Evolutionary conservation across 1,140 invertebrate genomes (phyloP).

Genomic region (Centruroides sculpturatus): DNA sequence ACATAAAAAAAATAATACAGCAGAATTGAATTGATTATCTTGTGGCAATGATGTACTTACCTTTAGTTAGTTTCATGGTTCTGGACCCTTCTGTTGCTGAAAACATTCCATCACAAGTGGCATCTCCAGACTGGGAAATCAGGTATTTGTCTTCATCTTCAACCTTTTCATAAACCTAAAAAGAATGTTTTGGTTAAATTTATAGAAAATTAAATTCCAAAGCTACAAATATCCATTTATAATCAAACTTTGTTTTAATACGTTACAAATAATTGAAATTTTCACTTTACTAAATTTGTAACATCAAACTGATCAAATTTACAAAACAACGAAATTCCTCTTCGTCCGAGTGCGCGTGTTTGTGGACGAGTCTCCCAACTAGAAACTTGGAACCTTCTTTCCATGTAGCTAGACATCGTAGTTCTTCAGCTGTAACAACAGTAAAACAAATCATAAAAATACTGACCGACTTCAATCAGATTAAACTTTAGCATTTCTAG

Average conservation of each 20-base stretch:
- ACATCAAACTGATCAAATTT: constrained; percentile 3
- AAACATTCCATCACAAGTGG: constrained; percentile 68
- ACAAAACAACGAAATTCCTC: constrained; percentile 85
- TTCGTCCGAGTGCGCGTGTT: constrained; percentile 72
- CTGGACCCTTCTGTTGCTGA: constrained; percentile 59
- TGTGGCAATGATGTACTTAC: background rate
- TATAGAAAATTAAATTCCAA: no score
- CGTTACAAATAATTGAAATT: no score
- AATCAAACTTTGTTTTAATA: no score
- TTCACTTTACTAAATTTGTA: no score
- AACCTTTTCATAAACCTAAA: constrained; percentile 24
- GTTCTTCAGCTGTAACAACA: constrained; percentile 53
- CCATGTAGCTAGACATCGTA: constrained; percentile 72
- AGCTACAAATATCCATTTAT: no score
- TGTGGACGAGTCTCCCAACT: constrained; percentile 57
- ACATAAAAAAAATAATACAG: background rate
- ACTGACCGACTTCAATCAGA: no score
- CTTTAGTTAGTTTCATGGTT: constrained; percentile 53
- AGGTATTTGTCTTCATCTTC: constrained; percentile 40
- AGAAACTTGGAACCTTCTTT: constrained; percentile 76
- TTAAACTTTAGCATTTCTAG: no score
- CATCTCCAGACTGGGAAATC: constrained; percentile 71
- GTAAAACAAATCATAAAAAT: background rate
- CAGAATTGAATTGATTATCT: background rate
- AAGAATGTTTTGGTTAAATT: no score